These are phyloP conservation scores for Odocoileus hemionus DNA, from an alignment of 2,113 vertebrate species.

Conservation along the genomic window DNA sequence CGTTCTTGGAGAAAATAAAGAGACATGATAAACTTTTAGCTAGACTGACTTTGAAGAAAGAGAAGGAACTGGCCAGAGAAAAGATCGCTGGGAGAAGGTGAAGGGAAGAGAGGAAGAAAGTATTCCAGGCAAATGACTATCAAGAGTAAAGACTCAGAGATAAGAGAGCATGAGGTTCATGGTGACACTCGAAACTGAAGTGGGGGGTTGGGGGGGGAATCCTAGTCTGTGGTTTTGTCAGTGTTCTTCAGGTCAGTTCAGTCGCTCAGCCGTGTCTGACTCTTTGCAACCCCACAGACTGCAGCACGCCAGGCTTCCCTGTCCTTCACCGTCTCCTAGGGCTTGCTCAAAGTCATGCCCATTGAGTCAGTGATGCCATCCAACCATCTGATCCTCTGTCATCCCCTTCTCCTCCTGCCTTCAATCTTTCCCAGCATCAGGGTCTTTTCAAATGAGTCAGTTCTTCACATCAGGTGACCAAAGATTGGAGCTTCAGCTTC, in stretches of 20 bases:
- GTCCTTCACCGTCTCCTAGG: neutral
- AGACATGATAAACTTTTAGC: neutral
- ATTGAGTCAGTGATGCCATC: neutral
- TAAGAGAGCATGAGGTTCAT: fast-evolving
- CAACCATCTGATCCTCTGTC: no score
- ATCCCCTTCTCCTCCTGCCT: no score
- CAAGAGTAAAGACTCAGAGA: fast-evolving
- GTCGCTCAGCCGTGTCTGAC: fast-evolving
- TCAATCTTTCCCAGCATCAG: no score
- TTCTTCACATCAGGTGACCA: no score
- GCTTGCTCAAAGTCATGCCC: neutral
- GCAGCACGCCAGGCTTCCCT: neutral
- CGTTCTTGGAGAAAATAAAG: neutral
- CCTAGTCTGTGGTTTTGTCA: fast-evolving
- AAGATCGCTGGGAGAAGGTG: neutral
- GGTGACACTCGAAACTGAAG: neutral
- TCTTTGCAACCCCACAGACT: neutral
- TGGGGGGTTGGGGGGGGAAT: fast-evolving
- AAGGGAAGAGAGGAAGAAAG: neutral
- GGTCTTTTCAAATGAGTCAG: no score
- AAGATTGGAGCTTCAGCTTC: no score
- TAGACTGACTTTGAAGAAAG: neutral
- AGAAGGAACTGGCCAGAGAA: neutral
- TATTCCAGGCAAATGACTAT: neutral
- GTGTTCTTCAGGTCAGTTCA: fast-evolving